Conservation (phyloP, 2,888 invertebrate species). For the Polia nebulosa region DNA sequence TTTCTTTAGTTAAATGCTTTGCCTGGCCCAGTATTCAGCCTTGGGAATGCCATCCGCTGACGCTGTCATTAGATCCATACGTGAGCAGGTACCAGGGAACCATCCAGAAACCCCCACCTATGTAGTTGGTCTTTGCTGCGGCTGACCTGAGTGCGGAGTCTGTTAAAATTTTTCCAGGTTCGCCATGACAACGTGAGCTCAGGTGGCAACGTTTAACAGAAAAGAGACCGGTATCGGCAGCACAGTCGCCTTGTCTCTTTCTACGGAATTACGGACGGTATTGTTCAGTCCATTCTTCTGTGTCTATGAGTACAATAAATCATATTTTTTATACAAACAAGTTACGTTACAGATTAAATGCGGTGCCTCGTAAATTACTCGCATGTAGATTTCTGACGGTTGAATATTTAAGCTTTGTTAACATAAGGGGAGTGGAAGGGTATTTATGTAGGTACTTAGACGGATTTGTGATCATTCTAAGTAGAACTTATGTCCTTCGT, state of each 20-base stretch:
- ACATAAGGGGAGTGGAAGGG: conserved; percentile 12
- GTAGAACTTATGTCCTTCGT: neutral
- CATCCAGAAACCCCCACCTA: too few species aligned
- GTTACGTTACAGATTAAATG: conserved; percentile 57
- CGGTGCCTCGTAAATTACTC: conserved; percentile 47
- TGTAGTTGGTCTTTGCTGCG: too few species aligned
- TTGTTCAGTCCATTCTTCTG: conserved; percentile 1
- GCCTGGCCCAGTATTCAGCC: too few species aligned
- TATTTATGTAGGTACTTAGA: conserved; percentile 6
- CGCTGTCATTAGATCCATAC: too few species aligned
- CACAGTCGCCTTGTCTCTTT: neutral
- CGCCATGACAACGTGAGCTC: too few species aligned
- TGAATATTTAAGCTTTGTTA: conserved; percentile 46
- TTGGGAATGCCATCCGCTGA: too few species aligned
- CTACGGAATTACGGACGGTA: too few species aligned
- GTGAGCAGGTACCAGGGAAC: too few species aligned
- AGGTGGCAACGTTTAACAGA: too few species aligned
- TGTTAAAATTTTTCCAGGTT: too few species aligned
- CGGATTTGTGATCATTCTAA: neutral
- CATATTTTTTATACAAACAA: conserved; percentile 61
- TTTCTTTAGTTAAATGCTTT: too few species aligned
- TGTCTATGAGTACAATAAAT: conserved; percentile 43
- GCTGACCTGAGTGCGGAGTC: too few species aligned
- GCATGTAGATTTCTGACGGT: conserved; percentile 28
- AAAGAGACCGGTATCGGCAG: neutral